phyloP scores from a whole-genome alignment of 2,888 invertebrate genomes.

The Heliconius charithonia region DNA sequence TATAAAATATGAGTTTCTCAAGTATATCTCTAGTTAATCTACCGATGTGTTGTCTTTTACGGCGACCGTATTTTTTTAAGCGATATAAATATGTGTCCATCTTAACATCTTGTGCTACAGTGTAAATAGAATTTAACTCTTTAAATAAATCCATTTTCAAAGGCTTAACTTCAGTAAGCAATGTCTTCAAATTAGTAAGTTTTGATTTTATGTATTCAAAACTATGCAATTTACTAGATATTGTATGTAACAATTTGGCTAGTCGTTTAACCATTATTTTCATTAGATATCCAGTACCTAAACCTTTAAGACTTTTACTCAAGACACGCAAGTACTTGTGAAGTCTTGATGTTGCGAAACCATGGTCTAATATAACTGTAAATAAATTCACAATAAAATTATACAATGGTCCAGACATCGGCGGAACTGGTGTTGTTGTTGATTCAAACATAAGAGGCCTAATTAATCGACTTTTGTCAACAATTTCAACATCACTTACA shows the following conservation, averaged over 20 bases:
- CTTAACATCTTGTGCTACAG: conserved; percentile 51
- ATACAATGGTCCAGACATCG: conserved; percentile 58
- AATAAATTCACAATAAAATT: conserved; percentile 64
- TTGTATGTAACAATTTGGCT: conserved; percentile 52
- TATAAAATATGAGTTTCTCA: conserved; percentile 55
- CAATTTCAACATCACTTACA: conserved; percentile 23
- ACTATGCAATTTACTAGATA: conserved; percentile 53
- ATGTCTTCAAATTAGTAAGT: conserved; percentile 54
- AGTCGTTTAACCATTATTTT: conserved; percentile 56
- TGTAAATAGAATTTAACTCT: conserved; percentile 61
- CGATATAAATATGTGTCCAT: conserved; percentile 65
- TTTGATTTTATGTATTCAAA: conserved; percentile 52
- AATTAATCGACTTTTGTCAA: conserved; percentile 29
- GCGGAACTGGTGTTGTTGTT: conserved; percentile 39
- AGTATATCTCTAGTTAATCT: conserved; percentile 61
- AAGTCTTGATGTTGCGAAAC: conserved; percentile 51
- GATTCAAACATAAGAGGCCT: conserved; percentile 30
- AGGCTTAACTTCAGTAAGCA: conserved; percentile 55
- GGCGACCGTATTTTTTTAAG: conserved; percentile 58
- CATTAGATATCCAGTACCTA: conserved; percentile 55
- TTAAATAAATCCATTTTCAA: conserved; percentile 57
- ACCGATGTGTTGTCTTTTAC: too few species aligned
- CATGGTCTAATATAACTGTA: conserved; percentile 54
- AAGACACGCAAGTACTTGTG: conserved; percentile 58
- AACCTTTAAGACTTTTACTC: conserved; percentile 53